Evolutionary conservation across 1,140 invertebrate species (phyloP), one percentile per base, ranked within the genome.

Genomic region (Drosophila pallidifrons): DNA sequence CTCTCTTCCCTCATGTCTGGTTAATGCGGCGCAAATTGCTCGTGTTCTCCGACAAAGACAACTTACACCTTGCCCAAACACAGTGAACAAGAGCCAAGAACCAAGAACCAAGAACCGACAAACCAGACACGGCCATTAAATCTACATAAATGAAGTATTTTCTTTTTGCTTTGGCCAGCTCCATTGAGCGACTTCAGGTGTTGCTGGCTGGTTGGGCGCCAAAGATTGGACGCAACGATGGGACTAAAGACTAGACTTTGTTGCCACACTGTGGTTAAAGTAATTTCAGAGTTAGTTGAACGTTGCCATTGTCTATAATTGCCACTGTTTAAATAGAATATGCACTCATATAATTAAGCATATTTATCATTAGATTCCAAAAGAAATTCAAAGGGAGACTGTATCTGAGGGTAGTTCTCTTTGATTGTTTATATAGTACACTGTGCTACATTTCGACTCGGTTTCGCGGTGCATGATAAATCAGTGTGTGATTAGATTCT

Each of bases 21-120:
- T 87, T 86, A 86, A 86, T 87, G 69, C 83, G 63, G 79, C 83
- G 83, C 83, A 82, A 87, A 87, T 87, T 88, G 83, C 65, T 60
- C 57, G 49, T 87, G 82, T 79, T 86, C 70, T 70, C 61, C 71
- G 67, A 86, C 73, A 74, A 67, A 82, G 81, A 87, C 73, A 75
- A 71, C 67, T 75, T 64, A 54, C 72, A 70, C 45, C 66, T 75
- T 55, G 45, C 30, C 28, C 25, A 16, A 55, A 51, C 55, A 43
- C 30, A 55, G 32, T n/a, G 10, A 20, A 57, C 30, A 54, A 25
- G 20, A 25, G 20, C 20, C 20, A 25, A 25, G 20, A 57, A 35
- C 65, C 30, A 41, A 57, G 63, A 67, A 59, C 64, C 5, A 45
- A 49, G 13, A 52, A 60, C 54, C 51, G 15, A 32, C 61, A 45